Percentiles rank a stretch among this genome's conserved stretches.
phyloP scores from a whole-genome alignment of 2,888 invertebrate species.

The Lamellibrachia columna region DNA sequence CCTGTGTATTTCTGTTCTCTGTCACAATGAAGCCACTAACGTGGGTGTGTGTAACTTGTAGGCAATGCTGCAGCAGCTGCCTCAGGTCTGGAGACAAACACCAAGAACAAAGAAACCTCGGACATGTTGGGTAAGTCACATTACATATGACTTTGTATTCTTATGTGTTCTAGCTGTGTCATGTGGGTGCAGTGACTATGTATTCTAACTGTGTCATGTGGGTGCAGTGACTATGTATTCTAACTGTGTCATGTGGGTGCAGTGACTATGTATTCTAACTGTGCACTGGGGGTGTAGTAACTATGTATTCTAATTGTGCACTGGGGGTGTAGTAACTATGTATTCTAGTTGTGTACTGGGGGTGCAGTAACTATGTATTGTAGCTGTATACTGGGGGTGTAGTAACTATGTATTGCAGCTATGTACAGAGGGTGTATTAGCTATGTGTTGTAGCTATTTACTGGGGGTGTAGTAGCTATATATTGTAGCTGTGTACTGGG shows the following conservation, averaged over 20 bases:
- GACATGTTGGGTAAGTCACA: neutral
- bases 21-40: neutral
- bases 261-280: too few relatives aligned
- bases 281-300: neutral
- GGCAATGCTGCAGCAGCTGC: slow-evolving; percentile 1
- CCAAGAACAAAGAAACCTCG: neutral
- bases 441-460: too few relatives aligned
- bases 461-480: neutral
- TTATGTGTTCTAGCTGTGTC: neutral
- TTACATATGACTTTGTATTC: neutral
- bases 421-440: neutral
- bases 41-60: neutral
- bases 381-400: neutral
- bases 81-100: slow-evolving; percentile 3
- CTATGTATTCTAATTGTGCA: neutral
- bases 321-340: too few relatives aligned
- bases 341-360: too few relatives aligned
- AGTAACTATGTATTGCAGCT: neutral
- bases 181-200: neutral
- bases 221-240: neutral
- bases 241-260: too few relatives aligned
- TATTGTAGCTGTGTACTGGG: neutral
- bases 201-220: neutral
- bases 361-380: too few relatives aligned
- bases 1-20: neutral